Conservation (phyloP, 2,113 vertebrate genomes). For the Micromys minutus region DNA sequence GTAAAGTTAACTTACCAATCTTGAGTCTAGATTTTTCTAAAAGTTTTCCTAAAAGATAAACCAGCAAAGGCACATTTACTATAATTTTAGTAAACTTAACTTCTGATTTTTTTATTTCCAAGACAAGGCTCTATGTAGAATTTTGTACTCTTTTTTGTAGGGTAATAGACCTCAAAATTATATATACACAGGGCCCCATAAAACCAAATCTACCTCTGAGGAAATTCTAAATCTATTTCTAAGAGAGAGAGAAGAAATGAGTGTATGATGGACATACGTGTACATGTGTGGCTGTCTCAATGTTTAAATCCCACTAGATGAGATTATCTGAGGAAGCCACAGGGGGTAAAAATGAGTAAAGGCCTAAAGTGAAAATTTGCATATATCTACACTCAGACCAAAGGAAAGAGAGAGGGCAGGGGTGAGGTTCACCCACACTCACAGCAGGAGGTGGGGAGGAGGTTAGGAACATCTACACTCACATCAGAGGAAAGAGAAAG, state of each 20-base stretch:
- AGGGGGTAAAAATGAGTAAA: background rate
- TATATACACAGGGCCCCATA: background rate
- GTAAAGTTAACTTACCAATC: background rate
- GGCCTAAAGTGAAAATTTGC: background rate
- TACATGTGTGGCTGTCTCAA: background rate
- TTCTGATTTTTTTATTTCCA: background rate
- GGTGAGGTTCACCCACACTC: background rate
- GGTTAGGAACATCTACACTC: too few relatives aligned
- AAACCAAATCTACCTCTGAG: background rate
- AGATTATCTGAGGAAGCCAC: background rate
- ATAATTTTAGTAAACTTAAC: conserved; percentile 7
- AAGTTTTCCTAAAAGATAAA: background rate
- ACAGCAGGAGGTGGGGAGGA: too few relatives aligned
- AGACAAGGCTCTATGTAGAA: background rate
- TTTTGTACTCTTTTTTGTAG: conserved; percentile 35
- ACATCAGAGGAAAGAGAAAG: too few relatives aligned
- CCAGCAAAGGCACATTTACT: background rate
- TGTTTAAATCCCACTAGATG: conserved; percentile 25
- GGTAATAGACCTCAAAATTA: background rate
- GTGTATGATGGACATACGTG: background rate
- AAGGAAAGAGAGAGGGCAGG: background rate
- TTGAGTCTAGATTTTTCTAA: conserved; percentile 31
- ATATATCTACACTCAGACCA: background rate
- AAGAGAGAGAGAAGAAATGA: background rate
- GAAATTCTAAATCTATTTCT: conserved; percentile 22